These are phyloP conservation scores for Meghimatium bilineatum DNA, from an alignment of 2,888 invertebrate genomes.

Conservation along the genomic window DNA sequence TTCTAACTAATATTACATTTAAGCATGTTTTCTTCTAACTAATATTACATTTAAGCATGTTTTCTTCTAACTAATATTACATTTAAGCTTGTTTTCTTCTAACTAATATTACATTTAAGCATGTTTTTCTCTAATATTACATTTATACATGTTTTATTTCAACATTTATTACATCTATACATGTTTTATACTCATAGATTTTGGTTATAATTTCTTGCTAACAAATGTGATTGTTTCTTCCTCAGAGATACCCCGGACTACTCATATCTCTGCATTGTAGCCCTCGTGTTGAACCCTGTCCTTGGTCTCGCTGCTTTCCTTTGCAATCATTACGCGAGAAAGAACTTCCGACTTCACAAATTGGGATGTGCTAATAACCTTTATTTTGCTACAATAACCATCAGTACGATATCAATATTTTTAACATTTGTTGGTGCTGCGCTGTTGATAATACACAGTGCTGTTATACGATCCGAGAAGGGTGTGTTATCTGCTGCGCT, in stretches of 20 bases:
- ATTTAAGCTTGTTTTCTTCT: too few relatives aligned
- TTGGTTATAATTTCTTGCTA: neutral
- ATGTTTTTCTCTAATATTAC: too few relatives aligned
- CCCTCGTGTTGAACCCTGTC: conserved; percentile 35
- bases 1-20: too few relatives aligned
- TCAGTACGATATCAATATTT: conserved; percentile 37
- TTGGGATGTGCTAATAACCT: conserved; percentile 24
- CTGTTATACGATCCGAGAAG: neutral
- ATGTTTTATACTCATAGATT: neutral
- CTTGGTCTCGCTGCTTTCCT: conserved; percentile 32
- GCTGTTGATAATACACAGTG: conserved; percentile 3
- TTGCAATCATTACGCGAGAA: conserved; percentile 9
- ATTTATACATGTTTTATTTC: too few relatives aligned
- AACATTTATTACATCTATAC: neutral
- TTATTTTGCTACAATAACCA: conserved; percentile 30
- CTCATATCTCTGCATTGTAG: conserved; percentile 29
- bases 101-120: too few relatives aligned
- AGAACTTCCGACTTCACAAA: conserved; percentile 12
- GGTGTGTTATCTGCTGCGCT: neutral
- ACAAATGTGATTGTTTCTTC: conserved; percentile 3
- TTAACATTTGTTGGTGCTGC: conserved; percentile 24
- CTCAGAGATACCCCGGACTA: conserved; percentile 32
- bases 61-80: too few relatives aligned
- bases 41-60: too few relatives aligned
- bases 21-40: too few relatives aligned